Evolutionary conservation across 2,888 invertebrate species (phyloP).

Genomic region (Ennomos quercinarius): DNA sequence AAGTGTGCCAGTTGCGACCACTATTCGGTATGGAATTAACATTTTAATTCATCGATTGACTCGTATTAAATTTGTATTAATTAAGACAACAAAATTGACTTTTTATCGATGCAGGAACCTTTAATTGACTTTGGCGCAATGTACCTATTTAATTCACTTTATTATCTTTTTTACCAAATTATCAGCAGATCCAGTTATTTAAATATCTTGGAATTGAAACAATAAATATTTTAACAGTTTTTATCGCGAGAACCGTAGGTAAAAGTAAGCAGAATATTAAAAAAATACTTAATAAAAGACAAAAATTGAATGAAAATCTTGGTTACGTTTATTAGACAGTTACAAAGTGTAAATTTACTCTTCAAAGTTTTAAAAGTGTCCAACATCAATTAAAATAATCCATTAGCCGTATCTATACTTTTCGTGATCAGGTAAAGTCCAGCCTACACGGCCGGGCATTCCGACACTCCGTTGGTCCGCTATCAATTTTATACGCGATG

Average conservation of each 20-base stretch:
- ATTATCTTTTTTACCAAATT: too few species aligned
- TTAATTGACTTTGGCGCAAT: constrained; percentile 13
- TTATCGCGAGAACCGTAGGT: too few species aligned
- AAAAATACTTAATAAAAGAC: too few species aligned
- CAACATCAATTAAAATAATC: constrained; percentile 58
- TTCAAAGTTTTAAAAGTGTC: constrained; percentile 38
- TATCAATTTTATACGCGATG: constrained; percentile 83
- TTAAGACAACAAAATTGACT: constrained; percentile 37
- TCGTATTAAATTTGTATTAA: constrained; percentile 36
- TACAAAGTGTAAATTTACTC: constrained; percentile 2
- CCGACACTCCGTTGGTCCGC: constrained; percentile 72
- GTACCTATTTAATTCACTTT: background rate
- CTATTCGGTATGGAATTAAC: constrained; percentile 44
- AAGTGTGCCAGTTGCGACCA: constrained; percentile 26
- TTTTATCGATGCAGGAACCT: constrained; percentile 33
- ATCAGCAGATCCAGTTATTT: too few species aligned
- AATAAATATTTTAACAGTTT: too few species aligned
- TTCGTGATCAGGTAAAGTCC: constrained; percentile 60
- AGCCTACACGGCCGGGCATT: constrained; percentile 69
- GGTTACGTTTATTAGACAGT: too few species aligned
- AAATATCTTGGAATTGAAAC: too few species aligned
- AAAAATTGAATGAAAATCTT: too few species aligned
- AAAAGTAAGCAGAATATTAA: too few species aligned
- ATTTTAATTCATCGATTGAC: constrained; percentile 46
- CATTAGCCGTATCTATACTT: constrained; percentile 61